Conservation (phyloP, 2,888 invertebrate genomes). For the Agrochola circellaris region DNA sequence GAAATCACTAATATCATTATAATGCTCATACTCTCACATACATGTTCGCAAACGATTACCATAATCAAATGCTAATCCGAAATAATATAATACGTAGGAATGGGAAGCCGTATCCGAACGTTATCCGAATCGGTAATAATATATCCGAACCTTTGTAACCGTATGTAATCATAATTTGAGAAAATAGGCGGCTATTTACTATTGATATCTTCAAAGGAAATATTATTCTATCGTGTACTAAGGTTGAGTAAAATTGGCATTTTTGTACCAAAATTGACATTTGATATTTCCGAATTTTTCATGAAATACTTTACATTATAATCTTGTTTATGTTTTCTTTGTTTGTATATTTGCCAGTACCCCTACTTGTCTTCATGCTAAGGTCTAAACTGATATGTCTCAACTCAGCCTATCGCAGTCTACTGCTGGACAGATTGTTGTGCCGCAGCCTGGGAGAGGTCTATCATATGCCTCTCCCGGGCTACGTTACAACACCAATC, state of each 20-base stretch:
- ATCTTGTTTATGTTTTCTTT: conserved; percentile 10
- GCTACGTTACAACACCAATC: not conserved
- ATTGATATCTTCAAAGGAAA: conserved; percentile 40
- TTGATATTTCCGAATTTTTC: conserved; percentile 17
- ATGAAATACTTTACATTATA: conserved; percentile 3
- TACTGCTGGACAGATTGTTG: not conserved
- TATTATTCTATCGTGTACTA: conserved; percentile 7
- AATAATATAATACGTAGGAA: conserved; percentile 51
- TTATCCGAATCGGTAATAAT: conserved; percentile 41
- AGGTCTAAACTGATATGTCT: not conserved
- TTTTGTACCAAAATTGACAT: conserved; percentile 34
- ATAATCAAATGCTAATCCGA: conserved; percentile 51
- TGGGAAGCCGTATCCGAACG: conserved; percentile 46
- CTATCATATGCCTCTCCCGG: not conserved
- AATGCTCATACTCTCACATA: conserved; percentile 39
- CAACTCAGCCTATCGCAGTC: not conserved
- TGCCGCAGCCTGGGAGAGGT: too few relatives aligned
- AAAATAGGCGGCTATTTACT: conserved; percentile 28
- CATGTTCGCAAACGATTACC: conserved; percentile 50
- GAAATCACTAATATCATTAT: conserved; percentile 34
- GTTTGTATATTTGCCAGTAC: not conserved
- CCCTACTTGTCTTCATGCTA: not conserved
- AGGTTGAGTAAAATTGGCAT: conserved; percentile 20
- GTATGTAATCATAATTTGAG: conserved; percentile 37
- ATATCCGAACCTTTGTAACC: conserved; percentile 43